Evolutionary conservation across 2,113 vertebrate genomes (phyloP).

Genomic region (Danionella cerebrum): DNA sequence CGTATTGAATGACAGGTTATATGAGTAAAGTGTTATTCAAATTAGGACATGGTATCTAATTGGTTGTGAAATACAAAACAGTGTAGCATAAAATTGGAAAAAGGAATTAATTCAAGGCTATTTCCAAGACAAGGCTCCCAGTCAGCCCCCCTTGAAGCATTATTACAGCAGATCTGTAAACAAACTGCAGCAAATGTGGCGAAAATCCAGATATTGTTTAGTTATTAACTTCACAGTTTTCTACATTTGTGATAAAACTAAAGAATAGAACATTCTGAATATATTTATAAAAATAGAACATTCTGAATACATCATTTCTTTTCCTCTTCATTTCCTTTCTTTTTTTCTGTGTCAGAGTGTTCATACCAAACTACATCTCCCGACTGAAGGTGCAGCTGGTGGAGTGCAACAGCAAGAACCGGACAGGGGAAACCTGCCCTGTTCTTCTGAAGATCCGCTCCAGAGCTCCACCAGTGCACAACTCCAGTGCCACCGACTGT

Average conservation of each 20-base stretch:
- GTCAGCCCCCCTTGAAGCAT: neutral
- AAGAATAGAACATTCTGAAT: conserved; percentile 3
- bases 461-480: conserved; percentile 88
- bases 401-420: conserved; percentile 72
- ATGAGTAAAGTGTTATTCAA: conserved; percentile 15
- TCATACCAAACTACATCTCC: conserved; percentile 88
- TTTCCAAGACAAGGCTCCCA: conserved; percentile 15
- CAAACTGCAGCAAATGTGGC: conserved; percentile 16
- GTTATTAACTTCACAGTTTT: neutral
- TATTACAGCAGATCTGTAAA: conserved; percentile 16
- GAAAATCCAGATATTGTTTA: neutral
- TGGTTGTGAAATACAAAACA: conserved; percentile 30
- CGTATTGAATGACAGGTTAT: too few species aligned
- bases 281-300: conserved; percentile 16
- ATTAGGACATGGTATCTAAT: conserved; percentile 22
- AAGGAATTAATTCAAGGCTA: neutral
- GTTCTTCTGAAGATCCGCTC: conserved; percentile 83
- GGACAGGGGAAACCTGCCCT: conserved; percentile 67
- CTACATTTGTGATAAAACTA: neutral
- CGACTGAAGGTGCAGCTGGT: conserved; percentile 81
- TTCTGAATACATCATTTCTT: too few species aligned
- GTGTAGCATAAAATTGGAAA: conserved; percentile 28
- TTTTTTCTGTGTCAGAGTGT: conserved; percentile 70
- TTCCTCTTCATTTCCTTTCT: conserved; percentile 9
- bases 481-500: conserved; percentile 86